These are phyloP conservation scores for Phylloscopus whistleri DNA, from an alignment of 2,113 vertebrate species.

Conservation along the genomic window DNA sequence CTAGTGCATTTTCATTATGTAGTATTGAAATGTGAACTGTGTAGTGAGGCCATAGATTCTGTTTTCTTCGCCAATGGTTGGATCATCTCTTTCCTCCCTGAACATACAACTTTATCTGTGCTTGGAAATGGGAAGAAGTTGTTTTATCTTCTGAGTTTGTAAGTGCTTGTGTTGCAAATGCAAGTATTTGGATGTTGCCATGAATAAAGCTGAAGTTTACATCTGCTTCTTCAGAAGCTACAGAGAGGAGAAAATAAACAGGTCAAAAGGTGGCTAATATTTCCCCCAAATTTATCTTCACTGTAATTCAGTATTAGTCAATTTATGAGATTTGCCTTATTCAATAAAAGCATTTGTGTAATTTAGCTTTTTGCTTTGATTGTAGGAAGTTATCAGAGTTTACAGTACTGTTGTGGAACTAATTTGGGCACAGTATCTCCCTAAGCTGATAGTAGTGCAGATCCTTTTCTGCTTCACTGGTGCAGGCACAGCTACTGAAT, in stretches of 20 bases:
- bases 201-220: not conserved
- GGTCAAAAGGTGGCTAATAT: not conserved
- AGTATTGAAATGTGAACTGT: not conserved
- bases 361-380: not conserved
- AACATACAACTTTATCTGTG: not conserved
- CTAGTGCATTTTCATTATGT: not conserved
- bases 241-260: not conserved
- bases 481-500: not conserved
- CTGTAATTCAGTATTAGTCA: not conserved
- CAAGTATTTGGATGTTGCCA: not conserved
- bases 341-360: not conserved
- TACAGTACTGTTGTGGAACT: not conserved
- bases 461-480: constrained; percentile 27
- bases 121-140: not conserved
- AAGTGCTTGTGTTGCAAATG: not conserved
- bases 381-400: constrained; percentile 3
- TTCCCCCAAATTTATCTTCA: not conserved
- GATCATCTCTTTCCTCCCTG: not conserved
- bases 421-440: not conserved
- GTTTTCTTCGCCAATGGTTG: not conserved
- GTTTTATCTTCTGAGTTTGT: not conserved
- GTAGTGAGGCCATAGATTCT: not conserved
- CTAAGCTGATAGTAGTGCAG: not conserved
- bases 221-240: not conserved
- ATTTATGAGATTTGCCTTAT: not conserved